phyloP scores from a whole-genome alignment of 2,888 invertebrate species.

The Therioaphis trifolii region DNA sequence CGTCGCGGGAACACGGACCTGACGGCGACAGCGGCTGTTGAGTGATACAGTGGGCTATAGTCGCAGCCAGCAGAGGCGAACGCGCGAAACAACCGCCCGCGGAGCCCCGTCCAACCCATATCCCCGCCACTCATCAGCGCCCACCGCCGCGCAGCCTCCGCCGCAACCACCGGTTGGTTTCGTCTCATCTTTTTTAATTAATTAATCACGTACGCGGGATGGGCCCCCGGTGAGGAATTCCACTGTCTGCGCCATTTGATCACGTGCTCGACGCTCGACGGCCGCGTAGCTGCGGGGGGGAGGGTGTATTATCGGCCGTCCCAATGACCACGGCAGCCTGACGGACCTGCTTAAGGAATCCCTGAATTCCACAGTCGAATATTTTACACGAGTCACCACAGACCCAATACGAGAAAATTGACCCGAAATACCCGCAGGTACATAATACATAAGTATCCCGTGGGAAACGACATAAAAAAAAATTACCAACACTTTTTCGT shows the following conservation, averaged over 20 bases:
- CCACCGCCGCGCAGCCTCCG: background rate
- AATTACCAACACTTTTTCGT: too few species aligned
- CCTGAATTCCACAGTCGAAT: too few species aligned
- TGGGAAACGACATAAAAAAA: too few species aligned
- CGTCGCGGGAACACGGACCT: background rate
- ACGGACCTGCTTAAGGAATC: too few species aligned
- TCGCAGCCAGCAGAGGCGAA: background rate
- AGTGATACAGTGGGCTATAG: too few species aligned
- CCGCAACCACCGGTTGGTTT: background rate
- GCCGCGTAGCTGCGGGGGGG: too few species aligned
- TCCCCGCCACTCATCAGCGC: background rate
- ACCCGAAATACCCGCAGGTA: too few species aligned
- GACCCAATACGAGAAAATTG: too few species aligned
- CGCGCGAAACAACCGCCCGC: constrained; percentile 25
- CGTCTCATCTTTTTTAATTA: constrained; percentile 35
- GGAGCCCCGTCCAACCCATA: constrained; percentile 1
- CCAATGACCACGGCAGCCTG: background rate
- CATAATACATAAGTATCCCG: too few species aligned
- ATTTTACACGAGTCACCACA: too few species aligned
- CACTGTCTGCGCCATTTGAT: background rate
- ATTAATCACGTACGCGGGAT: constrained; percentile 45
- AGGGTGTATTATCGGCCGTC: background rate
- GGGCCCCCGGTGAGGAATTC: background rate
- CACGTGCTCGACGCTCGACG: background rate
- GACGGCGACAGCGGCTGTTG: background rate